These are phyloP conservation scores for Nineta flava DNA, from an alignment of 2,888 invertebrate genomes.

Conservation along the genomic window DNA sequence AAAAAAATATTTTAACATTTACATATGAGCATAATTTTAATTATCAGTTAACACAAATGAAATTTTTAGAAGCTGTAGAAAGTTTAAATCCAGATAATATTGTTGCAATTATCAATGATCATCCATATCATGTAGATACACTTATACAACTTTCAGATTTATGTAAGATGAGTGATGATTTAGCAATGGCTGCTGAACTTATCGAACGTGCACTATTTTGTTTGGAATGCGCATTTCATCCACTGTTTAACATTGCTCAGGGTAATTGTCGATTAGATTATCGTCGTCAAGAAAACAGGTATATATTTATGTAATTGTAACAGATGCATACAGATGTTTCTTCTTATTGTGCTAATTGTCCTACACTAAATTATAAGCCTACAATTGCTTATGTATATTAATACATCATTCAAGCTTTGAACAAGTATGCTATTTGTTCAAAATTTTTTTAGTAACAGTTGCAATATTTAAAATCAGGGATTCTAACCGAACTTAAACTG, in stretches of 20 bases:
- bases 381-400: too few species aligned
- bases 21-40: conserved; percentile 55
- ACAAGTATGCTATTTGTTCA: too few species aligned
- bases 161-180: conserved; percentile 61
- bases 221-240: conserved; percentile 64
- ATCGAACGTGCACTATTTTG: conserved; percentile 64
- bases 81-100: conserved; percentile 64
- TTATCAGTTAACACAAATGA: conserved; percentile 57
- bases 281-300: conserved; percentile 65
- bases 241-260: conserved; percentile 58
- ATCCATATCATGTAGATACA: conserved; percentile 69
- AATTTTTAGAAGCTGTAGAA: conserved; percentile 63
- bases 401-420: too few species aligned
- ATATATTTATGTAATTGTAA: too few species aligned
- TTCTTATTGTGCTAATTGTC: too few species aligned
- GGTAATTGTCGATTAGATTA: conserved; percentile 65
- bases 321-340: too few species aligned
- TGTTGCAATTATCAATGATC: conserved; percentile 51
- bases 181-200: conserved; percentile 60
- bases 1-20: conserved; percentile 43
- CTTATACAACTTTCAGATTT: conserved; percentile 67
- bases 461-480: too few species aligned
- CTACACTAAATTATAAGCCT: too few species aligned
- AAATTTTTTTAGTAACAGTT: too few species aligned
- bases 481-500: too few species aligned